A percentile compares a stretch with the other conserved stretches of the same genome.
Conservation (phyloP, 2,797 vertebrate genomes). For the Macropus fuliginosus region DNA sequence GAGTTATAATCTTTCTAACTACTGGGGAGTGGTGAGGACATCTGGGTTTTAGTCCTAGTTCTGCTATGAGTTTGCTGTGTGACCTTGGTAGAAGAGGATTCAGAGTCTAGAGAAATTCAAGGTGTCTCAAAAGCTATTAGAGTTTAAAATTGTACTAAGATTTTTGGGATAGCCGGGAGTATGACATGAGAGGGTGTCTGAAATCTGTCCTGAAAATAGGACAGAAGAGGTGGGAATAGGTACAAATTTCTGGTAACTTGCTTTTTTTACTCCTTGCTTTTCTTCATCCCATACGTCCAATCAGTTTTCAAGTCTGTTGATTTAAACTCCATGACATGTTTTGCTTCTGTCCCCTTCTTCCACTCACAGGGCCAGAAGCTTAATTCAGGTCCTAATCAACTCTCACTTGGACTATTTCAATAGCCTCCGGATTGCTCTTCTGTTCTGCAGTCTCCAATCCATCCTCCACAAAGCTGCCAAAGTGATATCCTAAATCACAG, state of each 20-base stretch:
- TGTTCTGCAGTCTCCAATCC: background rate
- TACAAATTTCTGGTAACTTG: background rate
- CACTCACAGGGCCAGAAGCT: background rate
- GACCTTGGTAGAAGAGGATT: background rate
- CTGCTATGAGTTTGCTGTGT: background rate
- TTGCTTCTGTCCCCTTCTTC: background rate
- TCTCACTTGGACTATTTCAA: background rate
- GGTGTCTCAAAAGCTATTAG: background rate
- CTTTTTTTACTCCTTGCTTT: slow-evolving; percentile 27
- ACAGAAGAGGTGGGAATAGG: background rate
- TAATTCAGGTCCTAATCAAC: background rate
- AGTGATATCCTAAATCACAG: background rate
- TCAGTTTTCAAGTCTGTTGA: background rate
- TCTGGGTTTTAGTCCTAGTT: background rate
- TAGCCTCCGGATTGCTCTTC: background rate
- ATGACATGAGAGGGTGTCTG: background rate
- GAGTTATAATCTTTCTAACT: background rate
- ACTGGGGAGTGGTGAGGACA: background rate
- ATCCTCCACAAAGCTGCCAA: background rate
- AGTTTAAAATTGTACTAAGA: background rate
- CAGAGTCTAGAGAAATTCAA: background rate
- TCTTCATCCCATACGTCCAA: slow-evolving; percentile 61
- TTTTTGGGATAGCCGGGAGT: background rate
- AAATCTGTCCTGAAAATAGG: background rate
- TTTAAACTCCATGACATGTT: background rate